phyloP scores from a whole-genome alignment of 2,888 invertebrate genomes.

The Siphlonurus alternatus region DNA sequence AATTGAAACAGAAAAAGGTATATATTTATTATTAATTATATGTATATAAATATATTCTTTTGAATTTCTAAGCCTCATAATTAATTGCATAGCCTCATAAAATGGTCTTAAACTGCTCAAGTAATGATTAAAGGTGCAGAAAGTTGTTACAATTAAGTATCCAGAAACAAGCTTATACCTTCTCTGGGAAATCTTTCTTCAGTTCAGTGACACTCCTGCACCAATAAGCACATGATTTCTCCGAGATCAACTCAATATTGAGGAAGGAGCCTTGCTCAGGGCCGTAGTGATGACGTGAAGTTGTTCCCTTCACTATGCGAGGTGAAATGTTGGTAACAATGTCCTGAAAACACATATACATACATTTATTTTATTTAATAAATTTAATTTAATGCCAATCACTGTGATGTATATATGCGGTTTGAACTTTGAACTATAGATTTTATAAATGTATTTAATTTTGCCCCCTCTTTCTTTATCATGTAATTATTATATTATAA shows the following conservation, averaged over 20 bases:
- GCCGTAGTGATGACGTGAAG: conserved; percentile 79
- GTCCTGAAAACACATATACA: conserved; percentile 40
- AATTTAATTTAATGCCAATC: too few species aligned
- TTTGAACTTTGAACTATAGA: too few species aligned
- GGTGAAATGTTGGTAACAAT: conserved; percentile 94
- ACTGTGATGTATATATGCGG: too few species aligned
- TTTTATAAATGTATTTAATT: too few species aligned
- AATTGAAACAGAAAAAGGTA: too few species aligned
- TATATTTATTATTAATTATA: too few species aligned
- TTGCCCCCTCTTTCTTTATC: too few species aligned
- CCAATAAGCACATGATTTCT: conserved; percentile 92
- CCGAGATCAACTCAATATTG: conserved; percentile 96
- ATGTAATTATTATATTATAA: neutral
- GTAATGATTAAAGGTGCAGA: too few species aligned
- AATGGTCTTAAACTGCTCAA: neutral
- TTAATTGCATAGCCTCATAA: neutral
- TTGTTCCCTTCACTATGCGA: conserved; percentile 84
- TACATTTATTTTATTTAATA: neutral
- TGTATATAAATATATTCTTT: neutral
- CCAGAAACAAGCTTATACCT: conserved; percentile 32
- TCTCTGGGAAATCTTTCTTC: conserved; percentile 78
- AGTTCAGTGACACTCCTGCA: conserved; percentile 70
- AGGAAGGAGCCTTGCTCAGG: conserved; percentile 95
- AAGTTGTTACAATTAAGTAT: too few species aligned
- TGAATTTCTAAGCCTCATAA: neutral